Evolutionary conservation across 2,888 invertebrate genomes (phyloP).

Genomic region (Phortica okadai): DNA sequence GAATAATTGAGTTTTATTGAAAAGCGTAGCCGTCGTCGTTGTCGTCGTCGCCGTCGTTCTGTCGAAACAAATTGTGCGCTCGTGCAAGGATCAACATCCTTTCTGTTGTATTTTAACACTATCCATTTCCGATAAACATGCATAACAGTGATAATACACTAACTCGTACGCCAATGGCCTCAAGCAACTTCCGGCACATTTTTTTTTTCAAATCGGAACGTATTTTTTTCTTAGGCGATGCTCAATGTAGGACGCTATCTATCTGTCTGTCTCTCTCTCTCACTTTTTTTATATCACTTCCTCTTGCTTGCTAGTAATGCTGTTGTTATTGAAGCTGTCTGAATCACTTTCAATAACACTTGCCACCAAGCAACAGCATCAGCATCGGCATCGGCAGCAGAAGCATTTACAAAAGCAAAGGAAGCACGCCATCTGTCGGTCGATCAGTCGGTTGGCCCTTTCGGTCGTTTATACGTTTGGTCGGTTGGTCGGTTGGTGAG

Average conservation of each 20-base stretch:
- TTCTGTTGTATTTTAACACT: slow-evolving; percentile 18
- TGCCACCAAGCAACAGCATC: slow-evolving; percentile 46
- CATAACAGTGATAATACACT: slow-evolving; percentile 28
- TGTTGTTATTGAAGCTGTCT: slow-evolving; percentile 48
- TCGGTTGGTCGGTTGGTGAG: no score
- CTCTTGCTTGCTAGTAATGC: slow-evolving; percentile 38
- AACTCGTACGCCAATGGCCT: slow-evolving; percentile 58
- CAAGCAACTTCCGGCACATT: slow-evolving; percentile 63
- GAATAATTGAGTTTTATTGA: slow-evolving; percentile 57
- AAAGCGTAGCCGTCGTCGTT: neutral
- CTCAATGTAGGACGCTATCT: no score
- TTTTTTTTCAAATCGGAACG: slow-evolving; percentile 44
- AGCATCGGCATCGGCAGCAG: no score
- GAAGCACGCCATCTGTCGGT: no score
- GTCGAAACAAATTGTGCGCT: neutral
- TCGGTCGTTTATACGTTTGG: neutral
- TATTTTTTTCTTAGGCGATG: no score
- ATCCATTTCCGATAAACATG: slow-evolving; percentile 28
- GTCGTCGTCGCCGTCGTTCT: neutral
- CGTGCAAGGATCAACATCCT: neutral
- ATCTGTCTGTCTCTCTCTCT: no score
- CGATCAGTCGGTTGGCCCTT: no score
- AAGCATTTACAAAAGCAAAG: no score
- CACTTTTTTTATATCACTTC: slow-evolving; percentile 30
- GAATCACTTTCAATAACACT: slow-evolving; percentile 60